These are phyloP conservation scores for Muraenolepis orangiensis DNA, from an alignment of 2,797 vertebrate genomes.

Conservation along the genomic window DNA sequence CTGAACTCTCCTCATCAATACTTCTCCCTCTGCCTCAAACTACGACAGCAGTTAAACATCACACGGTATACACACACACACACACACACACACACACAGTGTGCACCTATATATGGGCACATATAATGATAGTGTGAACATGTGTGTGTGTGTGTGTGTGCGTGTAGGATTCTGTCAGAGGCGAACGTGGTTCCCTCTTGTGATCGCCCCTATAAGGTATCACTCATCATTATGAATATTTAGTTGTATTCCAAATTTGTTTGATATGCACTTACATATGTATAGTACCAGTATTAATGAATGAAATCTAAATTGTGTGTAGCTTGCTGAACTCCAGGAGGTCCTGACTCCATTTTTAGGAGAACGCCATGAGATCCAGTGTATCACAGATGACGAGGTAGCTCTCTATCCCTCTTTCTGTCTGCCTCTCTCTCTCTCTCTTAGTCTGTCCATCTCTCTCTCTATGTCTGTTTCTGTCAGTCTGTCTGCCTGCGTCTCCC, in stretches of 20 bases:
- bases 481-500: not conserved
- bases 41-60: conserved; percentile 48
- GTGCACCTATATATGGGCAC: not conserved
- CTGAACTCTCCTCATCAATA: conserved; percentile 56
- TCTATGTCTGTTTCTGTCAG: no score
- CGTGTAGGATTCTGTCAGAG: conserved; percentile 55
- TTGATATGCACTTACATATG: not conserved
- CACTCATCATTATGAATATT: not conserved
- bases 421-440: not conserved
- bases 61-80: conserved; percentile 29
- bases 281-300: no score
- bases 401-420: conserved; percentile 1
- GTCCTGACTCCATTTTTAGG: conserved; percentile 60
- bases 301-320: no score
- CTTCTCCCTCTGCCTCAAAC: conserved; percentile 56
- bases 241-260: not conserved
- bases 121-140: not conserved
- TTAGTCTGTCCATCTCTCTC: not conserved
- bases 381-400: conserved; percentile 63
- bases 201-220: conserved; percentile 63
- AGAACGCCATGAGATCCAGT: conserved; percentile 59
- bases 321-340: conserved; percentile 50
- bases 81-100: not conserved
- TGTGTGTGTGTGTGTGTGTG: conserved; percentile 11
- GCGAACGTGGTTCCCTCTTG: conserved; percentile 67